Percentiles rank a stretch among this genome's conserved stretches.
Evolutionary conservation across 2,888 invertebrate genomes (phyloP).

Genomic region (Neuroscelio doddi): DNA sequence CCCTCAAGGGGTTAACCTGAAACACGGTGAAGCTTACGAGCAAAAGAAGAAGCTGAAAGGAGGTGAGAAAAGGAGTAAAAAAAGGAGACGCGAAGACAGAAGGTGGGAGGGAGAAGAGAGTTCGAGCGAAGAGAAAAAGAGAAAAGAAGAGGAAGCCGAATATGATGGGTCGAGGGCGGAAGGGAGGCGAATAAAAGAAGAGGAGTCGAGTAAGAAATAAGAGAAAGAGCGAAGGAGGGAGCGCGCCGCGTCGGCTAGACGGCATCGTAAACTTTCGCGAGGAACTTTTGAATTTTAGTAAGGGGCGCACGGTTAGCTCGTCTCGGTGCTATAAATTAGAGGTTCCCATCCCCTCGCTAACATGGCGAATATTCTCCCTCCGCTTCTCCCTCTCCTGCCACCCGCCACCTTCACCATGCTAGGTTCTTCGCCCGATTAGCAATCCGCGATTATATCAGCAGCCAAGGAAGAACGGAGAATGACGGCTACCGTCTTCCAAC

Average conservation of each 20-base stretch:
- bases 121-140: no score
- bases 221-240: conserved; percentile 14
- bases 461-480: no score
- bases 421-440: conserved; percentile 48
- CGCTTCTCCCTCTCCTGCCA: conserved; percentile 4
- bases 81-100: no score
- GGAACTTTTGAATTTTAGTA: conserved; percentile 63
- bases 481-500: conserved; percentile 28
- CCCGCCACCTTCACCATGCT: conserved; percentile 17
- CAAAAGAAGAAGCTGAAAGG: not conserved
- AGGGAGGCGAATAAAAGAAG: conserved; percentile 2
- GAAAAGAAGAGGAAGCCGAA: no score
- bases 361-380: conserved; percentile 24
- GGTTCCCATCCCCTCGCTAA: conserved; percentile 48
- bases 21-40: not conserved
- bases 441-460: conserved; percentile 46
- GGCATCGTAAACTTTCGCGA: conserved; percentile 67
- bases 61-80: no score
- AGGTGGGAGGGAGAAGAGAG: no score
- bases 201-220: not conserved
- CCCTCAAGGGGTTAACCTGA: conserved; percentile 9
- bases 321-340: conserved; percentile 61
- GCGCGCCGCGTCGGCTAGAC: conserved; percentile 68
- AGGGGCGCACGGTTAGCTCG: conserved; percentile 47
- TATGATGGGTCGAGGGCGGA: not conserved